phyloP scores from a whole-genome alignment of 2,113 vertebrate genomes.

The Jaculus jaculus region DNA sequence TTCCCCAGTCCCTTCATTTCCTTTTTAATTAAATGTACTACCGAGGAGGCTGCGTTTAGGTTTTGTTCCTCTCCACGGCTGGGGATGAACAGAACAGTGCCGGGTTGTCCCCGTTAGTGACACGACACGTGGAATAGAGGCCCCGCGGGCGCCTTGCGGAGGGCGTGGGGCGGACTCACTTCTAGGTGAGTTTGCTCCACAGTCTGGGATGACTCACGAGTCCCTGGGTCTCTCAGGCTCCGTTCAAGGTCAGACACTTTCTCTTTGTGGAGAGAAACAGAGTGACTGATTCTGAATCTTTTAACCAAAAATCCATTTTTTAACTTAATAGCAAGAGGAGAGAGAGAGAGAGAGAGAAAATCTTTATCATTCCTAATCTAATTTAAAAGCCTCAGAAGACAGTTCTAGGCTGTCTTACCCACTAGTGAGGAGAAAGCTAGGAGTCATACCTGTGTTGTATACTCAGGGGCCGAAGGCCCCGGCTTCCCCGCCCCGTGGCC shows the following conservation, averaged over 20 bases:
- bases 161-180: background rate
- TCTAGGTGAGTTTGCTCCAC: background rate
- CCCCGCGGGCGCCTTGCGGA: background rate
- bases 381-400: background rate
- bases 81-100: background rate
- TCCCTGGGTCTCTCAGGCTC: background rate
- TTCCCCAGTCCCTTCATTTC: too few relatives aligned
- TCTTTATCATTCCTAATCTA: background rate
- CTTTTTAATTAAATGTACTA: conserved; percentile 34
- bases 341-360: too few relatives aligned
- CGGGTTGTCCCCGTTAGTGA: background rate
- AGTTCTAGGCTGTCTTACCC: background rate
- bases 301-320: background rate
- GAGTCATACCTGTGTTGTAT: accelerated
- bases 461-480: background rate
- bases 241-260: background rate
- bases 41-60: background rate
- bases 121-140: background rate
- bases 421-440: background rate
- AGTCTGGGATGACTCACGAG: background rate
- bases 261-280: conserved; percentile 3
- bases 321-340: background rate
- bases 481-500: background rate
- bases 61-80: background rate
- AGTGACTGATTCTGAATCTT: conserved; percentile 13